A percentile compares a stretch with the other conserved stretches of the same genome.
These are phyloP conservation scores for Hirtodrosophila trivittata DNA, from an alignment of 2,888 invertebrate genomes.

Conservation along the genomic window DNA sequence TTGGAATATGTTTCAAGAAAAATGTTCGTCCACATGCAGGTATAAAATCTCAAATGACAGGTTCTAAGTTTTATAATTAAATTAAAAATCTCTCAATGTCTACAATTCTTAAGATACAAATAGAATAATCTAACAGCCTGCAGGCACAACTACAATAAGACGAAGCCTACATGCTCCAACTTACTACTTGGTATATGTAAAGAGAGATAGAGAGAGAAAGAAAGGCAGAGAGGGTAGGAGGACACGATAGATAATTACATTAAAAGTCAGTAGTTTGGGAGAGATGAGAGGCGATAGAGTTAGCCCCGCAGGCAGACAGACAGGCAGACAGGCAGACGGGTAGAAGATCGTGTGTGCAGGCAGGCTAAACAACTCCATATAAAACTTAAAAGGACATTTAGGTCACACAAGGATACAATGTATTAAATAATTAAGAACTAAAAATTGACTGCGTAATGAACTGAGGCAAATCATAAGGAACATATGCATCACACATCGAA, in stretches of 20 bases:
- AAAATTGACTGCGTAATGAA: too few relatives aligned
- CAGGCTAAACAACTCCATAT: conserved; percentile 17
- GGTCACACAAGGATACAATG: conserved; percentile 9
- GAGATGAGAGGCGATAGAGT: conserved; percentile 18
- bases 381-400: conserved; percentile 15
- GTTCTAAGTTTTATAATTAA: too few relatives aligned
- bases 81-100: too few relatives aligned
- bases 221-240: too few relatives aligned
- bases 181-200: background rate
- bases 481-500: conserved; percentile 77
- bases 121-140: too few relatives aligned
- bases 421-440: conserved; percentile 5
- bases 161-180: conserved; percentile 3
- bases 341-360: conserved; percentile 18
- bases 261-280: conserved; percentile 11
- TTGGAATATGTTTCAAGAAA: too few relatives aligned
- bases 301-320: conserved; percentile 2
- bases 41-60: too few relatives aligned
- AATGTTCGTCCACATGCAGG: too few relatives aligned
- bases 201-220: background rate
- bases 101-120: too few relatives aligned
- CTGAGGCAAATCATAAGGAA: too few relatives aligned
- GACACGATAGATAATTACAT: conserved; percentile 36
- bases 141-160: background rate
- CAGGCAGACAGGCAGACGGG: background rate